Evolutionary conservation across 2,797 vertebrate species (phyloP).

Genomic region (Craterocephalus amniculus): DNA sequence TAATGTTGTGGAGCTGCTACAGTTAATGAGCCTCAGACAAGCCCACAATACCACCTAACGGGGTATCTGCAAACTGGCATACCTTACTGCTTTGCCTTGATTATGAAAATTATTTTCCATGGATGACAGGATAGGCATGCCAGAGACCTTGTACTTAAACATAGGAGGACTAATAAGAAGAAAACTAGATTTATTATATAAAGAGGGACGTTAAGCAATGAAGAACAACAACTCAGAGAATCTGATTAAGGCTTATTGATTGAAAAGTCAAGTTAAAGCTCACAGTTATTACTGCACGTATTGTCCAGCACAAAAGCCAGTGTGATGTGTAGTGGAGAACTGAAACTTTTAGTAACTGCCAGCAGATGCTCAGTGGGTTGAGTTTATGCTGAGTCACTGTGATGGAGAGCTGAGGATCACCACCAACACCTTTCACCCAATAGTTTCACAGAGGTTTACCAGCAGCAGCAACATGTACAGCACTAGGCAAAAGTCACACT

Average conservation of each 20-base stretch:
- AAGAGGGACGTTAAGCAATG: background rate
- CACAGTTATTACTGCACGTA: background rate
- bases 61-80: background rate
- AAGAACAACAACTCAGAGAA: background rate
- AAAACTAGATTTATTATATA: background rate
- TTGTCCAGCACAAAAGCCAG: background rate
- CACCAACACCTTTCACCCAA: background rate
- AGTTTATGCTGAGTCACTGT: background rate
- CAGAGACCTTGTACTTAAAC: background rate
- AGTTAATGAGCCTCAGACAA: background rate
- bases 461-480: too few relatives aligned
- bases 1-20: background rate
- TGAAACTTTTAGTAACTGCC: too few relatives aligned
- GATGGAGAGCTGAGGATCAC: background rate
- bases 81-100: background rate
- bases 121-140: background rate
- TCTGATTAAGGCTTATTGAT: background rate
- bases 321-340: too few relatives aligned
- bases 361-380: background rate
- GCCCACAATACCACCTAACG: background rate
- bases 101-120: background rate
- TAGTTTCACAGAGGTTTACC: too few relatives aligned
- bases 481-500: too few relatives aligned
- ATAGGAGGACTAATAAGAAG: background rate
- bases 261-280: background rate